Base-by-base conservation (phyloP, 2,797 vertebrate genomes). In the Emys orbicularis region DNA sequence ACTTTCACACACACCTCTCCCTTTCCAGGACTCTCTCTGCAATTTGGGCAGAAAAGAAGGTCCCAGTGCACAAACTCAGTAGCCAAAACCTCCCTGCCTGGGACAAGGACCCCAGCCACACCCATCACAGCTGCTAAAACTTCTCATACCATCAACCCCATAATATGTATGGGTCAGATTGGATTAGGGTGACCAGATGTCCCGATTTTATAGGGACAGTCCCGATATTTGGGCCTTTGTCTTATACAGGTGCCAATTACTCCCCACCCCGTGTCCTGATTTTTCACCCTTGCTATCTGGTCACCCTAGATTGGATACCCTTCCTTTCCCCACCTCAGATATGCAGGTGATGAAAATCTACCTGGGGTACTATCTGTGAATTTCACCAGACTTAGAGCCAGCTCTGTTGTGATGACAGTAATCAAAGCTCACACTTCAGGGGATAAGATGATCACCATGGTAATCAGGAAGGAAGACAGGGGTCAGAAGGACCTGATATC, bases 41-140 rank as follows among this genome's bases (percentile, higher is more conserved):
- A 1, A 18, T 16, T 4, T 0, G 0, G 76, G 19, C 49, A 37
- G 2, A 13, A 2, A 65, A 61, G 52, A 9, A 10, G 37, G 21
- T 81, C 12, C 21, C 41, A 77, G 13, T 31, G 41, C 8, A 0
- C 52, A 82, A 91, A 44, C 12, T 25, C 13, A 57, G 76, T 76
- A 0, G 2, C 3, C 44, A 44, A 44, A 92, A 89, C 8, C 25
- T n/a, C 83, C 57, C 74, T 90, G 13, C 65, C 44, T 44, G 3
- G 3, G 4, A 72, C 31, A 37, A 57, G 41, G 21, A 10, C 10
- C 84, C 52, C n/a, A 56, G 65, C 37, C 2, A 3, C 37, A 21
- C 7, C 44, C n/a, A 4, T 74, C 34, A 56, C 59, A 49, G 25
- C 53, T n/a, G 12, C 74, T 49, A 87, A 88, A 34, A 3, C 79